Conservation (phyloP, 2,113 vertebrate genomes). For the Picathartes gymnocephalus region DNA sequence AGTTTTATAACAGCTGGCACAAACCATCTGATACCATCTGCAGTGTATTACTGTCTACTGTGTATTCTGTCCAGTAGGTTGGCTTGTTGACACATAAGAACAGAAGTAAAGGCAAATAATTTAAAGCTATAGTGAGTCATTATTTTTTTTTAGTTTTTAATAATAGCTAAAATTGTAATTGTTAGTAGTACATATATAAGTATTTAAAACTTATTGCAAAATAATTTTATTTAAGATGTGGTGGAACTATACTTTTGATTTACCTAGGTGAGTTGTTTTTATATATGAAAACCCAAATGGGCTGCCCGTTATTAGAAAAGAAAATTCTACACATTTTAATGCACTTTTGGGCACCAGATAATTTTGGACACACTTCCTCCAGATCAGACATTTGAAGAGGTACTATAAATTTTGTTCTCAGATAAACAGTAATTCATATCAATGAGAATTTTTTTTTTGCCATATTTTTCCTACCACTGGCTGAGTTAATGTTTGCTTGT, state of each 20-base stretch:
- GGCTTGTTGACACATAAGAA: not conserved
- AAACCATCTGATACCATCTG: not conserved
- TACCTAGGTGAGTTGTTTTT: not conserved
- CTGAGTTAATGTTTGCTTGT: not conserved
- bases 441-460: not conserved
- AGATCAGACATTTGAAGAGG: not conserved
- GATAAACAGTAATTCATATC: not conserved
- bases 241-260: not conserved
- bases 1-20: not conserved
- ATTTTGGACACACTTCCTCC: not conserved
- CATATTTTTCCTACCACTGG: not conserved
- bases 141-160: not conserved
- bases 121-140: not conserved
- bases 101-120: not conserved
- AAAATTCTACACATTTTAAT: not conserved
- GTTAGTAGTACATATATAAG: not conserved
- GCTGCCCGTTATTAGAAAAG: not conserved
- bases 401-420: not conserved
- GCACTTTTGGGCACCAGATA: not conserved
- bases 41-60: not conserved
- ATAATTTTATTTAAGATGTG: not conserved
- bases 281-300: not conserved
- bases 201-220: not conserved
- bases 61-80: not conserved
- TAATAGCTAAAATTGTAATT: not conserved